Base-by-base conservation (phyloP, 2,113 vertebrate genomes). In the Hippopotamus amphibius region DNA sequence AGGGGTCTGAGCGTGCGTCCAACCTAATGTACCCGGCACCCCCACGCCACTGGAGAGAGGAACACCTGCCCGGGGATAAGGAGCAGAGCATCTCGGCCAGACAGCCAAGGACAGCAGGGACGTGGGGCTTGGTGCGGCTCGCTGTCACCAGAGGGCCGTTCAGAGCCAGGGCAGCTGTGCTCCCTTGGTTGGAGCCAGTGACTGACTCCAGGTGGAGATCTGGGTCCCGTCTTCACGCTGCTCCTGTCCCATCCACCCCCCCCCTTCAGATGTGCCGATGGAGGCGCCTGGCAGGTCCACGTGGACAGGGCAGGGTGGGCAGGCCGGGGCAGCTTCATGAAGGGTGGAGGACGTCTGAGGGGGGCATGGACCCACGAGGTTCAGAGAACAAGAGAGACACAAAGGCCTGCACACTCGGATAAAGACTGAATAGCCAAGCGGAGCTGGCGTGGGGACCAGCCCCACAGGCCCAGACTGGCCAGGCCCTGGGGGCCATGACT, bases 371-470 rank as follows among this genome's bases (percentile, higher is more conserved):
- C 7, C 59, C 33, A 9, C 1, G 37, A 85, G 68, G 50, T 43
- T 79, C 26, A 43, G 33, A 57, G 14, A 16, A 15, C 65, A 84
- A 50, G n/a, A 71, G 46, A 26, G 46, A 71, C 24, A 30, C 3
- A 17, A 33, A 37, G 59, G 48, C 33, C 88, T 87, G 82, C 15
- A 9, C 28, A 53, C 6, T 1, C 12, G 16, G 59, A 12, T 21
- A 59, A 41, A 82, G 22, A 41, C n/a, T n/a, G 41, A 24, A 5
- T 1, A 16, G 4, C 26, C 30, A 26, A 57, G 30, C 8, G 6
- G 13, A 85, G 22, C 33, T 15, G 19, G 33, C 0, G 2, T 2
- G 0, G 1, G 22, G 59, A 9, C 6, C 50, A 74, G 30, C 1
- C 5, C 5, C 17, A 19, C 53, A 48, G 1, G 21, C 21, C 7